Percentiles rank a stretch among this genome's conserved stretches.
Conservation (phyloP, 2,888 invertebrate genomes). For the Romanomermis culicivorax region DNA sequence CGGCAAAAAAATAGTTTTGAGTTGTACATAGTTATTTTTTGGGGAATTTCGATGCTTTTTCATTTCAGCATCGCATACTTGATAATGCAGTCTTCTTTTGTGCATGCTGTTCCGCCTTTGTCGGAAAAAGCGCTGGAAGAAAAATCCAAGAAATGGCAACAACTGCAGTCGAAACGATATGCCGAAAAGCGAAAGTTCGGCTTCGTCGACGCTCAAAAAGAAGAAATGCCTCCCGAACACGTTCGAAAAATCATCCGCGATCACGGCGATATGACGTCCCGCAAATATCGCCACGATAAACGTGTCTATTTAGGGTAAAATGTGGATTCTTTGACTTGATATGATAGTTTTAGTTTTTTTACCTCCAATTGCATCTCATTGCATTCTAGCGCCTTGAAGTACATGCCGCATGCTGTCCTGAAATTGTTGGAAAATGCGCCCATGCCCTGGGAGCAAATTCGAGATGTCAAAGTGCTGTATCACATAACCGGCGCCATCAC, state of each 20-base stretch:
- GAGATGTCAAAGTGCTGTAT: slow-evolving; percentile 88
- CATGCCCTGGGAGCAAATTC: slow-evolving; percentile 99
- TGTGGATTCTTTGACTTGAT: background rate
- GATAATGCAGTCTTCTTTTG: no score
- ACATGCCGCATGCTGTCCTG: slow-evolving; percentile 99
- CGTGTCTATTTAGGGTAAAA: slow-evolving; percentile 74
- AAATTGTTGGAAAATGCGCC: slow-evolving; percentile 99
- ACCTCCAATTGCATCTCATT: slow-evolving; percentile 3
- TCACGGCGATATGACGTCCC: slow-evolving; percentile 97
- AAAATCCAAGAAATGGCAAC: slow-evolving; percentile 63
- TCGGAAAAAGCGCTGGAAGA: background rate
- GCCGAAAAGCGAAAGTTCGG: slow-evolving; percentile 96
- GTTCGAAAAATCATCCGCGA: slow-evolving; percentile 95
- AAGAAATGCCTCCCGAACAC: slow-evolving; percentile 98
- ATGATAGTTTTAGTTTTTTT: slow-evolving; percentile 6
- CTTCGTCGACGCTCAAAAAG: slow-evolving; percentile 94
- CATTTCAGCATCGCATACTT: no score
- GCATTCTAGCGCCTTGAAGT: slow-evolving; percentile 61
- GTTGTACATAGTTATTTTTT: no score
- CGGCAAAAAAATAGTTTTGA: no score
- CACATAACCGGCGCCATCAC: slow-evolving; percentile 99
- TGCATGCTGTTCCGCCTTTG: no score
- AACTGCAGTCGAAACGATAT: slow-evolving; percentile 91
- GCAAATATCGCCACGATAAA: slow-evolving; percentile 95
- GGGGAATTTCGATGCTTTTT: no score